A percentile compares a stretch with the other conserved stretches of the same genome.
Conservation (phyloP, 1,140 invertebrate genomes). For the Galleria mellonella region DNA sequence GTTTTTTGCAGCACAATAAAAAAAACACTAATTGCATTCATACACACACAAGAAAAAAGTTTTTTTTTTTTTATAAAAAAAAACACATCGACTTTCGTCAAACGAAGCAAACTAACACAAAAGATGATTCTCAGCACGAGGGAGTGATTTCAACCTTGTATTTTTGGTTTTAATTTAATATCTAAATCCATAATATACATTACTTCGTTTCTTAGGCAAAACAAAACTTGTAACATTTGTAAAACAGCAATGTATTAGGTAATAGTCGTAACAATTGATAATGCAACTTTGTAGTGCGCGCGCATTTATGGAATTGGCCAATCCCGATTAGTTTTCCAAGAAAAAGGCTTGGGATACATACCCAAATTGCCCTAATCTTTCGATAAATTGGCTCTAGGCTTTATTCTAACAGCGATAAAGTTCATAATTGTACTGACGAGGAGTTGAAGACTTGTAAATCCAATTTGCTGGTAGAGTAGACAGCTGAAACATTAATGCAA, state of each 20-base stretch:
- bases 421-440: neutral
- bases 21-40: too few species aligned
- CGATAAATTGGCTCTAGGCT: neutral
- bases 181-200: slow-evolving; percentile 4
- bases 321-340: slow-evolving; percentile 30
- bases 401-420: neutral
- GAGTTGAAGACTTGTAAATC: too few species aligned
- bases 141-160: neutral
- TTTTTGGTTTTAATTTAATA: neutral
- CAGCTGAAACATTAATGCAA: too few species aligned
- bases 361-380: neutral
- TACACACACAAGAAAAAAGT: too few species aligned
- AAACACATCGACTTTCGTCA: too few species aligned
- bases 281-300: slow-evolving; percentile 25
- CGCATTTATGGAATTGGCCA: slow-evolving; percentile 38
- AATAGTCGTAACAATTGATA: neutral
- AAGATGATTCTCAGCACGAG: neutral
- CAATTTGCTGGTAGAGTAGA: too few species aligned
- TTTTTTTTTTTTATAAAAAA: too few species aligned
- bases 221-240: neutral
- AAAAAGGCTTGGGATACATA: slow-evolving; percentile 35
- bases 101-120: too few species aligned
- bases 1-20: too few species aligned
- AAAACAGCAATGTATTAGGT: slow-evolving; percentile 17
- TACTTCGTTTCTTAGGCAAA: slow-evolving; percentile 1